Conservation (phyloP, 1,140 invertebrate genomes). For the Cylas formicarius region DNA sequence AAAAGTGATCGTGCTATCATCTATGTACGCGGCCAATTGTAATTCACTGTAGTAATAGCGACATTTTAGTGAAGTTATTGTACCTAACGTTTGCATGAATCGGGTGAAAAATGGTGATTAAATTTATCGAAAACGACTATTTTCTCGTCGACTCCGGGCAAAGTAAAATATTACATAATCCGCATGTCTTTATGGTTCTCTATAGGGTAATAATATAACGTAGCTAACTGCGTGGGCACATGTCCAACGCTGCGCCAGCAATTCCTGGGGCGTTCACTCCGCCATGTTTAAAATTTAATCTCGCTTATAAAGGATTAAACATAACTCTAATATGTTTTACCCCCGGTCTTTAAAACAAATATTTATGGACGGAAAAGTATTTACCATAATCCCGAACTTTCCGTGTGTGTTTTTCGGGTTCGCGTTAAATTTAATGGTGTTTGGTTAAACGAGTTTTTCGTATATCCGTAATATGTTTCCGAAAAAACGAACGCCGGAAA, state of each 20-base stretch:
- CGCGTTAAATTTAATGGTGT: no score
- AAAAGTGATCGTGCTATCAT: no score
- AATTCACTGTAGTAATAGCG: no score
- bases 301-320: conserved; percentile 6
- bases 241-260: conserved; percentile 16
- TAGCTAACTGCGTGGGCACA: conserved; percentile 22
- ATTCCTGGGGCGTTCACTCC: conserved; percentile 5
- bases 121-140: conserved; percentile 20
- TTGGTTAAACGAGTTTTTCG: conserved; percentile 12
- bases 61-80: no score
- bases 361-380: conserved; percentile 5
- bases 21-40: no score
- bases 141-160: conserved; percentile 19
- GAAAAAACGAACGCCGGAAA: no score
- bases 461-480: no score
- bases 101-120: conserved; percentile 20
- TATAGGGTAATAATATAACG: conserved; percentile 20
- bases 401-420: not conserved
- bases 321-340: conserved; percentile 3
- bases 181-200: conserved; percentile 22
- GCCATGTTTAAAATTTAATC: conserved; percentile 5
- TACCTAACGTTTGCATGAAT: conserved; percentile 16
- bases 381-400: conserved; percentile 5
- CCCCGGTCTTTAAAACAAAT: conserved; percentile 3
- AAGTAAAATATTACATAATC: conserved; percentile 23